Evolutionary conservation across 2,113 vertebrate genomes (phyloP), one percentile per base, ranked within the genome.

Genomic region (Beaufortia kweichowensis): DNA sequence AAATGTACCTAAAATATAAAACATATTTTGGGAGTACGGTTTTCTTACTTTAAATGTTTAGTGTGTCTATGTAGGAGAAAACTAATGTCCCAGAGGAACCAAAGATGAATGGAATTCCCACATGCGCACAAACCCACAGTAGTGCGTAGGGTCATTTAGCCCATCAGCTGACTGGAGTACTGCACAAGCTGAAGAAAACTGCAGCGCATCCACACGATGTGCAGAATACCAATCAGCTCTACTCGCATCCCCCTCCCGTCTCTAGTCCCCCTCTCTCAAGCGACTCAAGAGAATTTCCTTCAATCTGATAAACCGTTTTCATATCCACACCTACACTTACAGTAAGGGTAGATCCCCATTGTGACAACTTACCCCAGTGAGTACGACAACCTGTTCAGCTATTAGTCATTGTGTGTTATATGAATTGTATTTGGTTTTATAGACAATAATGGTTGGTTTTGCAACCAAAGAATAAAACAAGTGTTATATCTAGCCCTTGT

Each of bases 191-290:
- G 67, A 41, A 24, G 69, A 71, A 59, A 59, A 28, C 78, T 78
- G 79, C 86, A 87, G 84, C 74, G 73, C 86, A 66, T 65, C 77
- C 14, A 64, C 55, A 41, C 31, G 28, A 61, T 69, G 74, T 50
- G 28, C 55, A 50, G 65, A 86, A 57, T 77, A 74, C 48, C 80
- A 74, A 81, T 69, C 74, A 81, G 55, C 26, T 43, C 59, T 29
- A 53, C 80, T 82, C 80, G 75, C 79, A 56, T 28, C 76, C 71
- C n/a, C 43, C 26, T 26, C 35, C 21, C 11, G 66, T 39, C 11
- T 9, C 26, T 48, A n/a, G n/a, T 23, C 64, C 21, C 67, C 21
- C 24, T 39, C 21, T 29, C 63, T 69, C 3, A 55, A 55, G 26
- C 14, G 48, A 55, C 66, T 69, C 19, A 19, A 31, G 28, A 68